phyloP scores from a whole-genome alignment of 2,888 invertebrate species.

The Sycophila texana region DNA sequence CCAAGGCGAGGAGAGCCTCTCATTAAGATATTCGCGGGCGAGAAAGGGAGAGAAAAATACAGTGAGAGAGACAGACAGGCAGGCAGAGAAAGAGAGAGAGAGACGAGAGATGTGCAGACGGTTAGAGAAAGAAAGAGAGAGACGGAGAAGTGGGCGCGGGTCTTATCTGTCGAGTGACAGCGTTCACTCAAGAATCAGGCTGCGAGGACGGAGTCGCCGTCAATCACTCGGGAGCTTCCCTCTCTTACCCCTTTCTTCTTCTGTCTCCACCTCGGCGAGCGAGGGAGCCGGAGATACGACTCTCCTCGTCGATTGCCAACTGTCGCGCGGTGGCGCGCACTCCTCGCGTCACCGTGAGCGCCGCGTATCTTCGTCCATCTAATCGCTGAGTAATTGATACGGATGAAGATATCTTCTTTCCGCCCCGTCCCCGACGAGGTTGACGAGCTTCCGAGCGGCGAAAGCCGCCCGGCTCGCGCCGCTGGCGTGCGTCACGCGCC shows the following conservation, averaged over 20 bases:
- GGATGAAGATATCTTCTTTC: slow-evolving; percentile 71
- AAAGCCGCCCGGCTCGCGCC: slow-evolving; percentile 33
- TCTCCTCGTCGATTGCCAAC: slow-evolving; percentile 25
- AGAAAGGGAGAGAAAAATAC: not conserved
- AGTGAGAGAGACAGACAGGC: slow-evolving; percentile 4
- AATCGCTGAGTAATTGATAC: slow-evolving; percentile 76
- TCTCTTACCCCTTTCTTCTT: slow-evolving; percentile 53
- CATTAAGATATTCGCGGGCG: too few relatives aligned
- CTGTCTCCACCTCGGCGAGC: slow-evolving; percentile 53
- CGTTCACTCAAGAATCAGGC: slow-evolving; percentile 74
- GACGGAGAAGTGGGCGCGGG: not conserved
- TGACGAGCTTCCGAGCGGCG: not conserved
- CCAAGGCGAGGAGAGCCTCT: too few relatives aligned
- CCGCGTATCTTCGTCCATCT: slow-evolving; percentile 69
- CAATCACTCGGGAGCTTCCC: slow-evolving; percentile 67
- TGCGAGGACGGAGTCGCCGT: slow-evolving; percentile 69
- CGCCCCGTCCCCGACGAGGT: not conserved
- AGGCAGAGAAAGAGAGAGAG: not conserved
- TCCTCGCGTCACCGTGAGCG: too few relatives aligned
- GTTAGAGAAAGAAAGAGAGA: not conserved
- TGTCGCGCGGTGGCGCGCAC: slow-evolving; percentile 32
- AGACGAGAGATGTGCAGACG: not conserved
- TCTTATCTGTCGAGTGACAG: slow-evolving; percentile 71
- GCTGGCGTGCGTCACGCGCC: not conserved
- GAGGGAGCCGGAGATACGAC: not conserved